Percentiles rank a stretch among this genome's conserved stretches.
Evolutionary conservation across 92 coral and sea anemone species (phyloP).

Genomic region (Palythoa caribaeorum): DNA sequence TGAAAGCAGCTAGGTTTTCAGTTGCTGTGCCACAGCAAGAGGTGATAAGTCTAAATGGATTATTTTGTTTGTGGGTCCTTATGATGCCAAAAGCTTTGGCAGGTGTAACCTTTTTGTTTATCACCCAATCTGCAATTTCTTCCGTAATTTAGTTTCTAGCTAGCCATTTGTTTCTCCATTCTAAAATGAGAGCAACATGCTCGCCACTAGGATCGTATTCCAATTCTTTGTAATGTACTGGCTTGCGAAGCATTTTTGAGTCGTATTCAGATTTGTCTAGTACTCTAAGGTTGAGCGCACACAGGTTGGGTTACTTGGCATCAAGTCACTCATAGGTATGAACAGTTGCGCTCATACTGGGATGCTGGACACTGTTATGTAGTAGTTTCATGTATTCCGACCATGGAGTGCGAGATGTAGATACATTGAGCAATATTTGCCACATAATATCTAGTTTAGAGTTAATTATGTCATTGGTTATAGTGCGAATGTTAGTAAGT

Average conservation of each 20-base stretch:
- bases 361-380: background rate
- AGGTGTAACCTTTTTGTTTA: too few species aligned
- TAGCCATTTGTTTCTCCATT: too few species aligned
- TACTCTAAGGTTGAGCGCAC: slow-evolving; percentile 50
- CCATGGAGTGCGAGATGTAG: slow-evolving; percentile 27
- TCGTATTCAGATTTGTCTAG: too few species aligned
- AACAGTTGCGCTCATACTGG: slow-evolving; percentile 26
- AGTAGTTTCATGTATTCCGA: slow-evolving; percentile 49
- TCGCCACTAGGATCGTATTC: too few species aligned
- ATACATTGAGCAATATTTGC: slow-evolving; percentile 24
- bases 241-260: too few species aligned
- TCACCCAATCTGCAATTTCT: too few species aligned
- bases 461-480: slow-evolving; percentile 3
- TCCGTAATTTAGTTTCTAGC: too few species aligned
- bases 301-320: slow-evolving; percentile 36
- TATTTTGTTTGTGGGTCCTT: slow-evolving; percentile 10
- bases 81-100: background rate
- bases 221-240: too few species aligned
- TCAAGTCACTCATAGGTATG: slow-evolving; percentile 15
- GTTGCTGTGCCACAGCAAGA: slow-evolving; percentile 26
- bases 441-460: slow-evolving; percentile 37
- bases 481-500: background rate
- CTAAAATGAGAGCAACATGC: too few species aligned
- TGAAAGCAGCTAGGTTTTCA: background rate
- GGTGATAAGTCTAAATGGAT: slow-evolving; percentile 1